Evolutionary conservation across 2,113 vertebrate species (phyloP), one percentile per base, ranked within the genome.

Genomic region (Pygoscelis adeliae): DNA sequence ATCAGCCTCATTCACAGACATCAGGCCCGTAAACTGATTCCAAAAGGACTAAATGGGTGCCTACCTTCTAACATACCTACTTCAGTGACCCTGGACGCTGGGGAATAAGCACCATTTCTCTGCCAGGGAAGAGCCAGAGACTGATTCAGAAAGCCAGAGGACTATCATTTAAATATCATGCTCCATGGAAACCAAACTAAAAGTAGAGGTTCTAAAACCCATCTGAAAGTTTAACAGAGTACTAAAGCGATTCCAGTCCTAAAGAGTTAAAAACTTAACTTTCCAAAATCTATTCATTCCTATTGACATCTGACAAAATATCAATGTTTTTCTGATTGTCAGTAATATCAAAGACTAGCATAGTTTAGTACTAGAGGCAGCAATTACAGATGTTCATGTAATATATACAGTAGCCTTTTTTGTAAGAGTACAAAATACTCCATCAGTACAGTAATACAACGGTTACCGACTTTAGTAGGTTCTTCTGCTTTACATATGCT

Each of bases 21-120:
- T 32, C 15, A 47, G 30, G 22, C 18, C 15, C 11, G 11, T 58
- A 29, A 69, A 42, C 8, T 6, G 14, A 25, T 42, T 46, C 25
- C 38, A 32, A 56, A 82, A 78, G 14, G 66, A 56, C 14, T 27
- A 34, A 38, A n/a, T 3, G 46, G 22, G 42, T 20, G 22, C 27
- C 42, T 69, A 4, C 21, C 13, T 88, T 84, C 13, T 34, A 22
- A 32, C 34, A 15, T 5, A 62, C 42, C 47, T 23, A 30, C 26
- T 49, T 30, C 20, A 79, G 27, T 12, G 7, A 44, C 34, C 1
- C 0, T 7, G 12, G 25, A 56, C 1, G 1, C 20, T 49, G 46
- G 30, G 59, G 29, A 83, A 73, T 17, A 38, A 62, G 29, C 47
- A 44, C 21, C 23, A 9, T 13, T 70, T 63, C 36, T 46, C 67